Evolutionary conservation across 2,888 invertebrate genomes (phyloP), one percentile per base, ranked within the genome.

Genomic region (Noctuana brunneofusca): DNA sequence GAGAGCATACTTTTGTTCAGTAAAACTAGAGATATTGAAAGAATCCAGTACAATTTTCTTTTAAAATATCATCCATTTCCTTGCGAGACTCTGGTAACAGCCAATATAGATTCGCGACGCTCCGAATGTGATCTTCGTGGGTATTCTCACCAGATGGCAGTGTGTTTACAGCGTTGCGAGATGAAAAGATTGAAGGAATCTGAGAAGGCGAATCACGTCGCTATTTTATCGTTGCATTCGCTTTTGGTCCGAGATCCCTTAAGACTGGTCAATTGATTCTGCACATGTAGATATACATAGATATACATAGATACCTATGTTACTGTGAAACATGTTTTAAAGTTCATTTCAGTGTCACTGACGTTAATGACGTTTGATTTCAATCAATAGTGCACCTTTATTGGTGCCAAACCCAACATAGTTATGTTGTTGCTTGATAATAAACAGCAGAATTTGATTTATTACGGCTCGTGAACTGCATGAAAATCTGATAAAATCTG

Each of bases 181-280:
- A 86, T 83, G 81, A 81, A 83, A 83, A 87, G 88, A 88, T 89
- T 84, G 83, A 75, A 79, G 76, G 73, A 81, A 79, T 77, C 81
- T 77, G 78, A 73, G 78, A 75, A 74, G 75, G 78, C 76, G 82
- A 80, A 88, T 84, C 89, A 89, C 87, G 89, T 87, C 80, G 80
- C 81, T 79, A 78, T 84, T 89, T 89, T 89, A 89, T 89, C 76
- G 83, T 68, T 69, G 72, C 78, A 76, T 77, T 63, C 72, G 74
- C 69, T 56, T 55, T 59, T 71, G 73, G 68, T 54, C 22, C 20
- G 9, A 54, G 53, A 48, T 60, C 60, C 27, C 38, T 60, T 22
- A 24, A 18, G 53, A 48, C 16, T 35, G 12, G 32, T 24, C 38
- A 8, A 18, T 54, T 32, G 24, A 16, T 18, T 60, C 5, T 48